Conservation (phyloP, 2,888 invertebrate genomes). For the Nesidiocoris tenuis region DNA sequence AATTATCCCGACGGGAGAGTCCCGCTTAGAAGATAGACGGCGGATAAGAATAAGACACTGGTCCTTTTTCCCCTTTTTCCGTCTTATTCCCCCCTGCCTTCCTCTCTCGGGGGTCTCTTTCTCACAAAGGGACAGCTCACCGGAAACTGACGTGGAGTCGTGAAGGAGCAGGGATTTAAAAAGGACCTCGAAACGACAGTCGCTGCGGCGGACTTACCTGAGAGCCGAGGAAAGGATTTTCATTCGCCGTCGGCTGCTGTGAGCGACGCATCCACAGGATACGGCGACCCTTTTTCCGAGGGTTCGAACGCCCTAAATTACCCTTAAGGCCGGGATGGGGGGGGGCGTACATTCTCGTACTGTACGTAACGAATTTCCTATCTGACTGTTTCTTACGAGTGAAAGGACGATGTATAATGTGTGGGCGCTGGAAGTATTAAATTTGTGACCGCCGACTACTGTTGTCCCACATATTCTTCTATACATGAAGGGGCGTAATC, state of each 20-base stretch:
- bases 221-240: background rate
- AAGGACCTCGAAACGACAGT: background rate
- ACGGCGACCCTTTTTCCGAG: background rate
- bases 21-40: slow-evolving; percentile 1
- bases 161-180: background rate
- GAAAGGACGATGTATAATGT: background rate
- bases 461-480: background rate
- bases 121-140: background rate
- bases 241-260: background rate
- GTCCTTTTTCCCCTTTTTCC: background rate
- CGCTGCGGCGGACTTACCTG: background rate
- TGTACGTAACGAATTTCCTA: background rate
- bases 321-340: background rate
- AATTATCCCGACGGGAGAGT: slow-evolving; percentile 25
- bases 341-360: background rate
- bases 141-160: background rate
- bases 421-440: background rate
- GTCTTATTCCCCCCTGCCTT: background rate
- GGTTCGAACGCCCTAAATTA: background rate
- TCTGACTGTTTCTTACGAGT: background rate
- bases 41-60: background rate
- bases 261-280: background rate
- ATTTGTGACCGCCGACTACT: background rate
- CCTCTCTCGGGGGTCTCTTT: background rate
- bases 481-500: background rate